Evolutionary conservation across 2,888 invertebrate species (phyloP).

Genomic region (Polylopha cassiicola): DNA sequence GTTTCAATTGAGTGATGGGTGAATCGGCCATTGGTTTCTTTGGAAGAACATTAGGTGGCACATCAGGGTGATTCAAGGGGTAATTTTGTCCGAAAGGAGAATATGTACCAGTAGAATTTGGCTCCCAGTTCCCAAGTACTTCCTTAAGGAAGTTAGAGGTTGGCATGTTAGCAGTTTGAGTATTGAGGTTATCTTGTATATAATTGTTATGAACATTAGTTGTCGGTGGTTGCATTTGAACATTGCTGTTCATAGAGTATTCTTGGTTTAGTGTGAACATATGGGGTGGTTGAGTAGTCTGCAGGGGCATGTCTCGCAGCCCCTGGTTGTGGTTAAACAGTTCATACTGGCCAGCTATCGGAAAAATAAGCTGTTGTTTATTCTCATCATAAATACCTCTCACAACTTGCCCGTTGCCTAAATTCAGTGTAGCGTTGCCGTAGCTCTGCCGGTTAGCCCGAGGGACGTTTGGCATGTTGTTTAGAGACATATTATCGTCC

Average conservation of each 20-base stretch:
- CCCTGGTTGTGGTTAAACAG: constrained; percentile 63
- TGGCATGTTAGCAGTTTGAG: constrained; percentile 40
- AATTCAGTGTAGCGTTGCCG: constrained; percentile 65
- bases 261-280: constrained; percentile 65
- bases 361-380: constrained; percentile 66
- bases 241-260: constrained; percentile 50
- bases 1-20: constrained; percentile 43
- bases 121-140: constrained; percentile 83
- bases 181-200: constrained; percentile 44
- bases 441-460: constrained; percentile 55
- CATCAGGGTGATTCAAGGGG: constrained; percentile 70
- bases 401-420: constrained; percentile 66
- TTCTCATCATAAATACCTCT: constrained; percentile 68
- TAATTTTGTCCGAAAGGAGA: constrained; percentile 83
- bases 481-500: constrained; percentile 55
- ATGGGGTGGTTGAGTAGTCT: constrained; percentile 49
- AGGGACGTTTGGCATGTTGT: constrained; percentile 44
- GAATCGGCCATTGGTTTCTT: constrained; percentile 48
- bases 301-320: constrained; percentile 53
- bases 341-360: constrained; percentile 68
- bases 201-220: constrained; percentile 41
- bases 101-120: constrained; percentile 84
- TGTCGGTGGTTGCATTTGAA: constrained; percentile 40
- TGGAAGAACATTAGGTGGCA: constrained; percentile 51
- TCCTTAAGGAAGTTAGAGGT: constrained; percentile 81